Evolutionary conservation across 2,113 vertebrate species (phyloP).

Genomic region (Pedetes capensis): DNA sequence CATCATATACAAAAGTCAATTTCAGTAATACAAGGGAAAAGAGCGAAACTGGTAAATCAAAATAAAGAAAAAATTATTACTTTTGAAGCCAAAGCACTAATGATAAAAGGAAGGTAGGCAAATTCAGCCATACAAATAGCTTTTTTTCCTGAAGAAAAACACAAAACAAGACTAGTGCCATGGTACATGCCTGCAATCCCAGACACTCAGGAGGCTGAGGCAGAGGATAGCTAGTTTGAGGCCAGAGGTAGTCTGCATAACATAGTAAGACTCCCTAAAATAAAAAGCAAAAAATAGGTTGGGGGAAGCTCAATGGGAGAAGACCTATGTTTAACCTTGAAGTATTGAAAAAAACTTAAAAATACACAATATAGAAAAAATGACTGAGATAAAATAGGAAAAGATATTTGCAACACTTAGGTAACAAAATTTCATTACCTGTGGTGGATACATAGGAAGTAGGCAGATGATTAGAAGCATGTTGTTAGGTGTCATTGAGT

Average conservation of each 20-base stretch:
- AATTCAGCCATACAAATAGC: neutral
- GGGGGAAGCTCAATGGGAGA: too few species aligned
- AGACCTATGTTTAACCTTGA: too few species aligned
- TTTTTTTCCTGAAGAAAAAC: neutral
- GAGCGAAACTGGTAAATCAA: neutral
- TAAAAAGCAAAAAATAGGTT: too few species aligned
- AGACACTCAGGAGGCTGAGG: too few species aligned
- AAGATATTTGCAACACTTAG: neutral
- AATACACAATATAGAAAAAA: too few species aligned
- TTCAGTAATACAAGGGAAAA: neutral
- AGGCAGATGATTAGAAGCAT: neutral
- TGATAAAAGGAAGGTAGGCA: neutral
- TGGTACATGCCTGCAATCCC: too few species aligned
- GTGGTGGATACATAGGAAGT: neutral
- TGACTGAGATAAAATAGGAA: neutral
- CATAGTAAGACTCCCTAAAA: too few species aligned
- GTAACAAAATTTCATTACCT: neutral
- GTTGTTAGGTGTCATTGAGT: too few species aligned
- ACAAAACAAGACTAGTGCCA: neutral
- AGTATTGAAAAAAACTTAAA: too few species aligned
- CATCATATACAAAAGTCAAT: neutral
- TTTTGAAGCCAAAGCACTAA: neutral
- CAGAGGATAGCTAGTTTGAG: too few species aligned
- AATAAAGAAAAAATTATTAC: neutral
- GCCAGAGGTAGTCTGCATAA: too few species aligned